phyloP scores from a whole-genome alignment of 2,113 vertebrate genomes.

The Limnothrissa miodon region DNA sequence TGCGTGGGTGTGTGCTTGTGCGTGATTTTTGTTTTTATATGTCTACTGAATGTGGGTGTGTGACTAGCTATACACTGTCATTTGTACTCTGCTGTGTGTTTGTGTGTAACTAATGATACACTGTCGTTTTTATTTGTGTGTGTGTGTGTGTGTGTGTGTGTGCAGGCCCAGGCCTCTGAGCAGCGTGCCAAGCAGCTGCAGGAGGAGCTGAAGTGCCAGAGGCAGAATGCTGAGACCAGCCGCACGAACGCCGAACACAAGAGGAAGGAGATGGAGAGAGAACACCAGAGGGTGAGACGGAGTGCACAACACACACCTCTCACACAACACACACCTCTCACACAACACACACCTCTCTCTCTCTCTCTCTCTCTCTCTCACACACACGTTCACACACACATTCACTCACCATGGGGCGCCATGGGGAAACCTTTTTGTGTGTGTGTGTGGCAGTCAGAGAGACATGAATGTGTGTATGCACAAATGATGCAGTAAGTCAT shows the following conservation, averaged over 20 bases:
- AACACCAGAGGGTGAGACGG: constrained; percentile 74
- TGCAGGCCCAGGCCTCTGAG: constrained; percentile 63
- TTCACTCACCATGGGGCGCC: too few species aligned
- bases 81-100: not conserved
- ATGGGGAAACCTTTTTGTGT: not conserved
- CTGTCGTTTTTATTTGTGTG: not conserved
- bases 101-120: too few species aligned
- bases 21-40: too few species aligned
- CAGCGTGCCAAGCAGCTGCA: constrained; percentile 70
- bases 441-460: not conserved
- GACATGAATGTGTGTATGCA: too few species aligned
- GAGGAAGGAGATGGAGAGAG: constrained; percentile 70
- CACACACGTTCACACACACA: too few species aligned
- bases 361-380: too few species aligned
- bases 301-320: not conserved
- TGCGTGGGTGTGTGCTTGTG: too few species aligned
- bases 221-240: constrained; percentile 72
- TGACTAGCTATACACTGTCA: too few species aligned
- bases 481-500: too few species aligned
- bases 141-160: not conserved
- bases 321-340: not conserved
- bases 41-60: too few species aligned
- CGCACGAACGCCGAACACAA: constrained; percentile 70
- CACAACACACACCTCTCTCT: too few species aligned
- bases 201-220: constrained; percentile 75